Percentiles rank a stretch among this genome's conserved stretches.
Conservation (phyloP, 2,113 vertebrate species). For the Steatornis caripensis region DNA sequence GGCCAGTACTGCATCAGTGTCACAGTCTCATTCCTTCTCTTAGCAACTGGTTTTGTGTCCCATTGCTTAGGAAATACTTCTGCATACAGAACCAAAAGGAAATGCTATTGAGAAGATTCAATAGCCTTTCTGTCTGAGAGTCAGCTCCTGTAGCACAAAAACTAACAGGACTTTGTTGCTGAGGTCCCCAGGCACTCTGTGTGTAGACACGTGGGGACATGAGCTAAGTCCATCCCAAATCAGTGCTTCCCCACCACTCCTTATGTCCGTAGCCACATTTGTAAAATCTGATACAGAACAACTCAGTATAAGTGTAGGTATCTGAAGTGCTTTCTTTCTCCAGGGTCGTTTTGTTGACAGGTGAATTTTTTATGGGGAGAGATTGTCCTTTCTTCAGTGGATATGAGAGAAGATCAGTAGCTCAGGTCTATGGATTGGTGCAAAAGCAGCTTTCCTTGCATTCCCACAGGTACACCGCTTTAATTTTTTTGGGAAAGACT, state of each 20-base stretch:
- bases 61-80: not conserved
- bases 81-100: not conserved
- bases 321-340: not conserved
- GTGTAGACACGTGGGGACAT: accelerated
- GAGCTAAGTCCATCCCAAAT: not conserved
- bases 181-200: not conserved
- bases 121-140: not conserved
- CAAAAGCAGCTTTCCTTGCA: not conserved
- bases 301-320: not conserved
- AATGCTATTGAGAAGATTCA: not conserved
- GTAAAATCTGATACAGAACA: not conserved
- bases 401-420: not conserved
- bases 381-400: not conserved
- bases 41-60: not conserved
- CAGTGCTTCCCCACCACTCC: not conserved
- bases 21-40: not conserved
- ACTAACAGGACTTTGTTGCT: not conserved
- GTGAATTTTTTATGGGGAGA: not conserved
- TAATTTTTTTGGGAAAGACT: not conserved
- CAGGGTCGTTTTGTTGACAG: not conserved
- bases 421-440: not conserved
- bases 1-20: not conserved
- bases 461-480: not conserved
- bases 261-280: not conserved
- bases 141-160: not conserved